Evolutionary conservation across 2,797 vertebrate genomes (phyloP), one percentile per base, ranked within the genome.

Genomic region (Acanthiza pusilla): DNA sequence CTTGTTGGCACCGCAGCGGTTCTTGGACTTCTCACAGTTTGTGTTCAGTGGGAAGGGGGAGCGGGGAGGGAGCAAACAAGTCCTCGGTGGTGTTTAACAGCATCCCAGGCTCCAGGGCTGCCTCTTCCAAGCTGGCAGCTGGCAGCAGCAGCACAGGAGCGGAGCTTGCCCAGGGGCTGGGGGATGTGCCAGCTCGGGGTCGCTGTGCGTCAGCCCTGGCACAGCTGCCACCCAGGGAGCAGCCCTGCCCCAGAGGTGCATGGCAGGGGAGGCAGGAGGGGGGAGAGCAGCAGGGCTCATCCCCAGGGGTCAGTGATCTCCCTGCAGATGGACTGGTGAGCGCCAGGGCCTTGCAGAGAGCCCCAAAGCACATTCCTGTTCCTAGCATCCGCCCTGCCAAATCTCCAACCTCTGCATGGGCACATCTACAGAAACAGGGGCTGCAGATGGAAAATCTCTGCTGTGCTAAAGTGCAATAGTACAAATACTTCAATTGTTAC

Each of bases 21-120:
- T 94, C 89, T 80, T 95, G 96, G 96, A 95, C 92, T 86, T 84
- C 21, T 74, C 73, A 83, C 74, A 68, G 85, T 51, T 89, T 53
- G 53, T 76, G 93, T 90, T 94, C 77, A 74, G 91, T 7, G 65
- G 91, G 58, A 93, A 71, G 71, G 30, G 76, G 53, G 43, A 68
- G 21, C 1, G n/a, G 45, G 40, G 66, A 87, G 82, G 80, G n/a
- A 93, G 89, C 67, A 93, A 94, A 90, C 85, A 51, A 91, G 67
- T 67, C 83, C 93, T 90, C 0, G 0, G 63, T 84, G 94, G 55
- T 81, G 85, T 67, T 86, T 43, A 85, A 67, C 85, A 95, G 87
- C 94, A 91, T 36, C 76, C 81, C 53, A n/a, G 58, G 85, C 75
- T 92, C 80, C 88, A 65, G 7, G 34, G 67, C 79, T 72, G 91